Base-by-base conservation (phyloP, 2,113 vertebrate species). In the Odontesthes bonariensis region DNA sequence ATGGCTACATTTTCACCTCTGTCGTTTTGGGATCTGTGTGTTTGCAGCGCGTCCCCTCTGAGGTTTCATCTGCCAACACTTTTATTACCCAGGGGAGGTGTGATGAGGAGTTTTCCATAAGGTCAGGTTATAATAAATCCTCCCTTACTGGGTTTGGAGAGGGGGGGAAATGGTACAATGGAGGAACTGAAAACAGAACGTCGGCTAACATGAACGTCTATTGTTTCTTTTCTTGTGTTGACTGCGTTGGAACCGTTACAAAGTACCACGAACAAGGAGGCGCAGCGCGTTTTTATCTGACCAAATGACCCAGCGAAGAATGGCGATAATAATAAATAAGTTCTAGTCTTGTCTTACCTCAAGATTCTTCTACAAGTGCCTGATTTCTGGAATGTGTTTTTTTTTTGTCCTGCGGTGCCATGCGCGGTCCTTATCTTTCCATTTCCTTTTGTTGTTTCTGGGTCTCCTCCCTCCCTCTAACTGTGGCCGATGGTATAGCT, bases 311-410 rank as follows among this genome's bases (percentile, higher is more conserved):
- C 51, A 46, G 42, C 69, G 52, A 46, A 49, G 51, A 73, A 47
- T 22, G 14, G 10, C 10, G 35, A 76, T 32, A 42, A 70, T 60
- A 71, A 78, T 73, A 78, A 73, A 62, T 58, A 69, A 70, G 65
- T 84, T 69, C 54, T 44, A 38, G 79, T 90, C 75, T 88, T 57
- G 67, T 90, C 73, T 88, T 92, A 92, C 90, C 91, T 92, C 88
- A 90, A 89, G 70, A 74, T 71, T 82, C 79, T 88, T 82, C 85
- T 87, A 73, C 83, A 94, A 94, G 93, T 94, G 90, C 91, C 91
- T 94, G 82, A 91, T 92, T 92, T 89, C 65, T 89, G 88, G 84
- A 88, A 89, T 79, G 87, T 89, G 73, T 86, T 87, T 84, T 85
- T 82, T 86, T 87, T 84, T 85, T 82, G 71, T 90, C 78, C 84